Conservation (phyloP, 2,797 vertebrate species). For the Halcyon smyrnensis region DNA sequence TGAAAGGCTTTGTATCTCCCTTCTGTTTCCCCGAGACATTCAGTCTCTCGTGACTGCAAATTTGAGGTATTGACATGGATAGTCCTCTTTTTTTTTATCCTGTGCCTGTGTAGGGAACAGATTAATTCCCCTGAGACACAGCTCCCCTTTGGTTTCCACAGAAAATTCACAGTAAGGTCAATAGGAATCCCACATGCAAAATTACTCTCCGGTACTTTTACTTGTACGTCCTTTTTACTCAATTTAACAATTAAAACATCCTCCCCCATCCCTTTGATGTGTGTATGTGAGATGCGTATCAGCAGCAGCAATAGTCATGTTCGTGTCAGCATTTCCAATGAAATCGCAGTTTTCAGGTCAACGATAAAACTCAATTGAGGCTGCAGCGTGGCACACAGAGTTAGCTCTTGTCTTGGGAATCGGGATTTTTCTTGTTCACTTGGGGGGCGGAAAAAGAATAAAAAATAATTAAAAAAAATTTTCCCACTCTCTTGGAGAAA, state of each 20-base stretch:
- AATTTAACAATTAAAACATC: constrained; percentile 58
- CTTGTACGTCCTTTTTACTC: constrained; percentile 52
- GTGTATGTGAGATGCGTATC: constrained; percentile 34
- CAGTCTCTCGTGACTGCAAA: constrained; percentile 46
- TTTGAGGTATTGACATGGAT: constrained; percentile 57
- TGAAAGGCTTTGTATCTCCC: constrained; percentile 47
- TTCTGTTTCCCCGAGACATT: constrained; percentile 50
- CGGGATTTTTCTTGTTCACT: constrained; percentile 24
- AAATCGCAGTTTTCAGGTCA: constrained; percentile 69
- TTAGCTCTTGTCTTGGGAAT: constrained; percentile 11
- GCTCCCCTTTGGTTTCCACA: neutral
- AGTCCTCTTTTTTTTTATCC: constrained; percentile 2
- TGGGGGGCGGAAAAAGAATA: neutral
- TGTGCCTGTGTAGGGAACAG: neutral
- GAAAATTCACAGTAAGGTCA: constrained; percentile 35
- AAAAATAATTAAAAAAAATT: neutral
- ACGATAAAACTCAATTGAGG: constrained; percentile 43
- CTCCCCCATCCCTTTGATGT: constrained; percentile 32
- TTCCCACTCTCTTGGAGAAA: neutral
- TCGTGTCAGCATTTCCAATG: constrained; percentile 70
- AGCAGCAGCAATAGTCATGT: constrained; percentile 60
- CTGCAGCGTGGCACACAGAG: neutral
- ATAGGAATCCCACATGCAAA: constrained; percentile 10
- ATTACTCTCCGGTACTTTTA: constrained; percentile 23
- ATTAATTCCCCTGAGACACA: neutral